Base-by-base conservation (phyloP, 2,113 vertebrate species). In the Panurus biarmicus region DNA sequence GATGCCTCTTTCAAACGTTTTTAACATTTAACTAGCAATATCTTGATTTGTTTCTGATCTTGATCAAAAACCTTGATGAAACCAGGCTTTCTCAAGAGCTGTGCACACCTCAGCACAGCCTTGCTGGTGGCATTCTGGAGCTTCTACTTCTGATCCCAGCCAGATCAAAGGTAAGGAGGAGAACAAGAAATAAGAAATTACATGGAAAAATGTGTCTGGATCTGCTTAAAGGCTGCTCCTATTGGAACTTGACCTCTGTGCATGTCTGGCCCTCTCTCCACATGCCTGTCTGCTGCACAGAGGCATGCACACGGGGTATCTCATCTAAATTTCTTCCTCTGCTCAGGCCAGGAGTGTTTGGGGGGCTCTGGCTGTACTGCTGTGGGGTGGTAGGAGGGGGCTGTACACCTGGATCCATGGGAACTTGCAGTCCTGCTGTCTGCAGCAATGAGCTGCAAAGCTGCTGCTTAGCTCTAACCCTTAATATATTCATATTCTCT, bases 261-360 rank as follows among this genome's bases (percentile, higher is more conserved):
- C 11, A 6, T n/a, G 18, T 66, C 33, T 6, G 1, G 21, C 12
- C 14, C 7, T n/a, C 11, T 6, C 1, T 56, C 21, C 2, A 5
- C 4, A 0, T 23, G 31, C 35, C 14, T 6, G 1, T 48, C 11
- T 19, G 24, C 12, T 29, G 48, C 51, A 40, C n/a, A 69, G 66
- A 44, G 36, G 29, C 40, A 61, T 47, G 14, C 42, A 28, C 44
- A 62, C 70, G 57, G 28, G 33, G 2, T 50, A 16, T 64, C 38
- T 45, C 35, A 12, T 48, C 35, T 54, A n/a, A 2, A 16, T 45
- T 83, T 64, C 35, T 62, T 60, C 38, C 20, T 76, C 26, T 56
- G 60, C 54, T 73, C 23, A 26, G 42, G 25, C n/a, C 0, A 3
- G 54, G 28, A 67, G 53, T 33, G 25, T 23, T 62, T 20, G 48